Evolutionary conservation across 2,888 invertebrate genomes (phyloP), one percentile per base, ranked within the genome.

Genomic region (Orthonevra nobilis): DNA sequence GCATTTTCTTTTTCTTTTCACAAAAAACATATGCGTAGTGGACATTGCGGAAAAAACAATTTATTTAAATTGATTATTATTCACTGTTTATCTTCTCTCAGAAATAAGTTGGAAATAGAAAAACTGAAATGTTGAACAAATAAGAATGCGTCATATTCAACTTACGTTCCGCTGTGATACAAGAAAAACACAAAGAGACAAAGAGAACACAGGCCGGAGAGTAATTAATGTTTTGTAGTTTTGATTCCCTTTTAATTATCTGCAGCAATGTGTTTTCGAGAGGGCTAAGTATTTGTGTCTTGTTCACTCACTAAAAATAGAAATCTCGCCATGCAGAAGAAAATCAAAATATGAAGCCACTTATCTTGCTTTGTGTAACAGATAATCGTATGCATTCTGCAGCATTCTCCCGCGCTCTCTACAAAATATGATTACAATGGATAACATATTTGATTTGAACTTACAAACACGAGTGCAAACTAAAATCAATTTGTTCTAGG

Each of bases 191-290:
- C 23, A 23, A 23, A 61, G 30, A 14, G 30, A 60, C 30, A 30
- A 19, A 42, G 32, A 48, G 40, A 58, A 69, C 75, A 77, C 46
- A 46, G 40, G 58, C 60, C 77, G 44, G 52, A 60, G 32, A 40
- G 30, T 38, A 64, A 44, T 40, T 56, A n/a, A n/a, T n/a, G 75
- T 44, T 60, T 72, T 66, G 77, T 77, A 64, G 77, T 77, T 42
- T 75, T 60, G 77, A 77, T 77, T 77, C 77, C 77, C 77, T 60
- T 77, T 72, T 44, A 64, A 54, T 72, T 72, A 77, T 72, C 77
- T 72, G 77, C 64, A 72, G 72, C 72, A 66, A 50, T 15, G 23
- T 61, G 56, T 70, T 50, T 77, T 64, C 54, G 17, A n/a, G n/a
- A n/a, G n/a, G n/a, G n/a, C n/a, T n/a, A n/a, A n/a, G 20, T 32